Evolutionary conservation across 2,113 vertebrate genomes (phyloP).

Genomic region (Dicerorhinus sumatrensis): DNA sequence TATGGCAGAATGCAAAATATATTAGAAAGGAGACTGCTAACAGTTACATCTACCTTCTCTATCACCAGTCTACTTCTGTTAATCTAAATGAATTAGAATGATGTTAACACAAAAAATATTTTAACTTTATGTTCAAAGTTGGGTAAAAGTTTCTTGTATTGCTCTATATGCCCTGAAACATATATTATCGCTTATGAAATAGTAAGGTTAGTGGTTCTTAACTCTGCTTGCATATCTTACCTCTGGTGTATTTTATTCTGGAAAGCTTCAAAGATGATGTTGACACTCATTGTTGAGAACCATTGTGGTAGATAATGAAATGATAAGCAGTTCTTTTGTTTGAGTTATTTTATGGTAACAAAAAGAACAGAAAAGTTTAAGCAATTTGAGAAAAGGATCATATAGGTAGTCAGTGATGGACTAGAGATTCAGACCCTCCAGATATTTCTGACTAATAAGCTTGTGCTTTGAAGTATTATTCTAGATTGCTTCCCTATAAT

Average conservation of each 20-base stretch:
- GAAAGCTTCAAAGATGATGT: conserved; percentile 7
- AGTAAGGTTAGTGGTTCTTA: background rate
- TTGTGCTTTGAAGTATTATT: background rate
- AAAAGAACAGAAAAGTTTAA: background rate
- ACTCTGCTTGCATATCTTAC: background rate
- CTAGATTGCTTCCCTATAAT: background rate
- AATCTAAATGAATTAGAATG: conserved; percentile 31
- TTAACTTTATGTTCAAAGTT: background rate
- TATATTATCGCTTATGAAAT: conserved; percentile 11
- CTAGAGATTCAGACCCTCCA: background rate
- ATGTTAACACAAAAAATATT: background rate
- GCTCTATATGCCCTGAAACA: background rate
- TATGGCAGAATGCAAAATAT: background rate
- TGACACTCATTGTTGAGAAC: background rate
- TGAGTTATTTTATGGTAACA: background rate
- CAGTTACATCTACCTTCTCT: background rate
- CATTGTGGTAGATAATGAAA: background rate
- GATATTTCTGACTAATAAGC: background rate
- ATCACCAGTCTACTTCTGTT: background rate
- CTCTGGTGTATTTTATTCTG: conserved; percentile 3
- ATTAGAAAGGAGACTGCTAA: background rate
- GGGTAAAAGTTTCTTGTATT: background rate
- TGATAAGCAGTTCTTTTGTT: background rate
- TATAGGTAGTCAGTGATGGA: background rate
- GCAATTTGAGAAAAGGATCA: background rate